Base-by-base conservation (phyloP, 2,888 invertebrate species). In the Lamproptera curius region DNA sequence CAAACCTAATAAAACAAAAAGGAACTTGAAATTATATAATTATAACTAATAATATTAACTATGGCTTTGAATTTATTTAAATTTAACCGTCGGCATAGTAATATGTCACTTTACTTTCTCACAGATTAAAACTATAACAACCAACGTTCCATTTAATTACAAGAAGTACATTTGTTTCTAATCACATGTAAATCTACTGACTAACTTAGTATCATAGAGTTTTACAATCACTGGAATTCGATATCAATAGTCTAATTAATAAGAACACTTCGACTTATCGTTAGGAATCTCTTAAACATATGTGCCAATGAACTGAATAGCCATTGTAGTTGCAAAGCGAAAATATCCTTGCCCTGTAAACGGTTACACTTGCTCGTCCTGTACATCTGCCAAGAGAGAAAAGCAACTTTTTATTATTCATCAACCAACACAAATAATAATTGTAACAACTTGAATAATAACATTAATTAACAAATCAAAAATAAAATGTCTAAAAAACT, bases 351-450 rank as follows among this genome's bases (percentile, higher is more conserved):
- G 71, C 69, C 70, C 70, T 72, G 77, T 70, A 65, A 63, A 65
- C 65, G 76, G 71, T 90, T 88, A 93, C 89, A 92, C 92, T 88
- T 91, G 91, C 86, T 92, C 92, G 76, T 92, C 92, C 84, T 91
- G 92, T 77, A 91, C 91, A 91, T 93, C 93, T 93, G 92, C 65
- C 85, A 77, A 76, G 76, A 83, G 77, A 84, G 87, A 89, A 89
- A 89, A 90, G 89, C 85, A 89, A 88, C 78, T 86, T 88, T 86
- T 82, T 67, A 61, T 67, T 70, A 65, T 10, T 16, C 64, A 48
- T 23, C 44, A 41, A 15, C 13, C 4, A 41, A 41, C 17, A 41
- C 34, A 26, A 16, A 17, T 16, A 37, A 13, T 43, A 37, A 16
- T 13, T 26, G 15, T 2, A 16, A 13, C 11, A 33, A 34, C 6